Evolutionary conservation across 2,888 invertebrate genomes (phyloP).

Genomic region (Biston stratarius): DNA sequence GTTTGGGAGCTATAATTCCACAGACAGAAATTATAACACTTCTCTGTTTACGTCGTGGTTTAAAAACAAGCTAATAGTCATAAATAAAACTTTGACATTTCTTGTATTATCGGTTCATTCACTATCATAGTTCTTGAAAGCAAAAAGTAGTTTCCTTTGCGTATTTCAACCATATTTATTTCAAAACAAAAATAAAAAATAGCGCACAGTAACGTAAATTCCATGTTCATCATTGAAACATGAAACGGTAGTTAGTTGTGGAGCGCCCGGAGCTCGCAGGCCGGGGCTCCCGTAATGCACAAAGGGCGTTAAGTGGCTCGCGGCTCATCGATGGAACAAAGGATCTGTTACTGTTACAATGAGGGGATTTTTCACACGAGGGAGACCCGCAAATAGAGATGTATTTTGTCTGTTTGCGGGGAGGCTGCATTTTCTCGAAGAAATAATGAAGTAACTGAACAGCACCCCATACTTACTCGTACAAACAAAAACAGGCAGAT

Average conservation of each 20-base stretch:
- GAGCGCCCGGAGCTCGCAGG: slow-evolving; percentile 37
- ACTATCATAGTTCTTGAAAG: background rate
- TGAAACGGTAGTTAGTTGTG: slow-evolving; percentile 44
- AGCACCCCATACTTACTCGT: background rate
- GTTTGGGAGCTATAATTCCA: too few relatives aligned
- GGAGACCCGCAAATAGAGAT: slow-evolving; percentile 31
- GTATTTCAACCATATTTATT: background rate
- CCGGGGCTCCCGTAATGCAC: slow-evolving; percentile 67
- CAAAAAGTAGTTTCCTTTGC: background rate
- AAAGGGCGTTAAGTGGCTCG: slow-evolving; percentile 73
- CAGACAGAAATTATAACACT: too few relatives aligned
- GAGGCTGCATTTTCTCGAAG: slow-evolving; percentile 4
- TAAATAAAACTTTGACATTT: too few relatives aligned
- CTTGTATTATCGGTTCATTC: background rate
- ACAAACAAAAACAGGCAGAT: too few relatives aligned
- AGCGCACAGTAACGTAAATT: slow-evolving; percentile 33
- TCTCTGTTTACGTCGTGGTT: too few relatives aligned
- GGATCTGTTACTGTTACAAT: slow-evolving; percentile 51
- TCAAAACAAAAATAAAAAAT: slow-evolving; percentile 12
- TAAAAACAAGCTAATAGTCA: too few relatives aligned
- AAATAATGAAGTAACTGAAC: slow-evolving; percentile 9
- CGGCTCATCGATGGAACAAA: slow-evolving; percentile 69
- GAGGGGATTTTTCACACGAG: slow-evolving; percentile 45
- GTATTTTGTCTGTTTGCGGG: slow-evolving; percentile 35
- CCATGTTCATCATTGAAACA: slow-evolving; percentile 43